phyloP scores from a whole-genome alignment of 2,888 invertebrate genomes.

The Agrochola lota region DNA sequence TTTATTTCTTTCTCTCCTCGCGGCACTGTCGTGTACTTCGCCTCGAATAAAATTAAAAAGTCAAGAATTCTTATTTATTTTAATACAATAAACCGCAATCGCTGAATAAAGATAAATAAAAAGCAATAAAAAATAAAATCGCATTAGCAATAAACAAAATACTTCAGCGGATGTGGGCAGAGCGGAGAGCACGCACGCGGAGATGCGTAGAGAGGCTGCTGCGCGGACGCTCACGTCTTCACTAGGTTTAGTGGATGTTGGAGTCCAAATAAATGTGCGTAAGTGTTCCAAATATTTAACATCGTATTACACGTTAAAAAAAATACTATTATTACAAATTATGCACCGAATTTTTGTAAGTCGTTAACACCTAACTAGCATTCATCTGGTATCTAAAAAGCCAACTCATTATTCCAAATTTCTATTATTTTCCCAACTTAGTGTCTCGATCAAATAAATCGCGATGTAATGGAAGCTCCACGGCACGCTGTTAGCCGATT shows the following conservation, averaged over 20 bases:
- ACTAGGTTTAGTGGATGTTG: neutral
- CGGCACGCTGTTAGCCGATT: constrained; percentile 78
- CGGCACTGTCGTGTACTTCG: constrained; percentile 89
- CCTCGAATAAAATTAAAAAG: constrained; percentile 90
- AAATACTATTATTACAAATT: neutral
- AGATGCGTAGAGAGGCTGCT: constrained; percentile 78
- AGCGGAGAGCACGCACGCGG: constrained; percentile 82
- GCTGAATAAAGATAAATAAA: constrained; percentile 91
- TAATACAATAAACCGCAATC: constrained; percentile 91
- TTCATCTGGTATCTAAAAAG: neutral
- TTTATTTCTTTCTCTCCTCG: constrained; percentile 90
- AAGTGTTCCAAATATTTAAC: neutral
- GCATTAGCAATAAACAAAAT: constrained; percentile 91
- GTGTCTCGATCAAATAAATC: constrained; percentile 58
- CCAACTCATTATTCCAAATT: constrained; percentile 1
- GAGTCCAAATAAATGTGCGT: neutral
- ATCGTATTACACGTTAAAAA: neutral
- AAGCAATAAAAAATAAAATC: constrained; percentile 91
- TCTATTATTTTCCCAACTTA: neutral
- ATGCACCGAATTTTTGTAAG: neutral
- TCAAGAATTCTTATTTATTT: constrained; percentile 91
- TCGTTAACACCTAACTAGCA: neutral
- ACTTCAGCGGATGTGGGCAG: constrained; percentile 91
- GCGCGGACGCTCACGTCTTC: constrained; percentile 24
- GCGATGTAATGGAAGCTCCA: constrained; percentile 76